phyloP scores from a whole-genome alignment of 2,797 vertebrate species.

The Malacoctenus gilli region DNA sequence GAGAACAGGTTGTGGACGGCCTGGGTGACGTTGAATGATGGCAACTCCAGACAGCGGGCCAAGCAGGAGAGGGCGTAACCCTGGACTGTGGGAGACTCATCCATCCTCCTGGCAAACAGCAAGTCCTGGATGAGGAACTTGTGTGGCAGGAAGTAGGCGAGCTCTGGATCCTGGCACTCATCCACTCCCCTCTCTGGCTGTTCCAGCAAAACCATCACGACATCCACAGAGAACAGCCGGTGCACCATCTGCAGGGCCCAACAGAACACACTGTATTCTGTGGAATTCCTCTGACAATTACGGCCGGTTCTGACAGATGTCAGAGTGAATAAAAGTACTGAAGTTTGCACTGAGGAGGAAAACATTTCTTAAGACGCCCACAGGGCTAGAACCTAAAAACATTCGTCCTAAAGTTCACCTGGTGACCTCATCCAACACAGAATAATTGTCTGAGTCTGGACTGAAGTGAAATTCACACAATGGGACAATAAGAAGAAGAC shows the following conservation, averaged over 20 bases:
- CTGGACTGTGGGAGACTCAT: slow-evolving; percentile 86
- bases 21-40: slow-evolving; percentile 68
- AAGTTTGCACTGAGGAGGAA: too few species aligned
- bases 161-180: slow-evolving; percentile 69
- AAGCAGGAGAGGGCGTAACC: slow-evolving; percentile 88
- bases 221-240: slow-evolving; percentile 91
- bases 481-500: too few species aligned
- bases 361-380: too few species aligned
- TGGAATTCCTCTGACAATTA: too few species aligned
- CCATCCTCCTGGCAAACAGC: slow-evolving; percentile 86
- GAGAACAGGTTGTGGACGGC: slow-evolving; percentile 85
- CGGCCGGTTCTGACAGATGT: too few species aligned
- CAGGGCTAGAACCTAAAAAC: too few species aligned
- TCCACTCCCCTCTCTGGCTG: slow-evolving; percentile 80
- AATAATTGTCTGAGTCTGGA: too few species aligned
- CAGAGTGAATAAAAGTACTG: too few species aligned
- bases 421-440: too few species aligned
- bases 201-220: slow-evolving; percentile 87
- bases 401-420: too few species aligned
- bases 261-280: not conserved
- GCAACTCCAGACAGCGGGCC: slow-evolving; percentile 87
- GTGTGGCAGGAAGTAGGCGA: slow-evolving; percentile 81
- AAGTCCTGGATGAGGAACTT: slow-evolving; percentile 89
- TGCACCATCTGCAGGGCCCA: slow-evolving; percentile 78
- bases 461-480: too few species aligned